phyloP scores from a whole-genome alignment of 1,140 invertebrate genomes.

The Venustaconcha ellipsiformis region DNA sequence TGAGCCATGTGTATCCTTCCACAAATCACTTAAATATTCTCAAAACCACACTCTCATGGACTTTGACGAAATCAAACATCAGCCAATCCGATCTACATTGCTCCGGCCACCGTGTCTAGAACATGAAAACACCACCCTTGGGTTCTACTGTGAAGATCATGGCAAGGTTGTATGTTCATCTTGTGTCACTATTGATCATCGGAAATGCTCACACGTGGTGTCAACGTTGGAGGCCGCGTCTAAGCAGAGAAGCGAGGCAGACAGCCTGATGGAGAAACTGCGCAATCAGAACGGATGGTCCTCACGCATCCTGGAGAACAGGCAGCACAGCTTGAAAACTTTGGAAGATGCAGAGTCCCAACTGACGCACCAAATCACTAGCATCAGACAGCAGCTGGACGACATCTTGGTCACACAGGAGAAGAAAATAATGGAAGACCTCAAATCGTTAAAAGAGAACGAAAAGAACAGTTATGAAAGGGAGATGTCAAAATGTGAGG shows the following conservation, averaged over 20 bases:
- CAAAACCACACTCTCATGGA: slow-evolving; percentile 25
- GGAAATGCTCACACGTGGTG: slow-evolving; percentile 36
- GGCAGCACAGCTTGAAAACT: slow-evolving; percentile 34
- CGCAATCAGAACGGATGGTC: slow-evolving; percentile 39
- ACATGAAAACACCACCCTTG: slow-evolving; percentile 36
- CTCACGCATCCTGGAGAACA: slow-evolving; percentile 37
- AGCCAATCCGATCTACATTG: slow-evolving; percentile 30
- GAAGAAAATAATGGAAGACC: slow-evolving; percentile 34
- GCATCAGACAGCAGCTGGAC: slow-evolving; percentile 35
- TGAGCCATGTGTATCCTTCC: slow-evolving; percentile 29
- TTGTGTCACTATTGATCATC: slow-evolving; percentile 34
- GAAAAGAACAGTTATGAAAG: slow-evolving; percentile 34
- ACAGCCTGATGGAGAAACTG: slow-evolving; percentile 32
- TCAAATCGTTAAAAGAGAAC: slow-evolving; percentile 25
- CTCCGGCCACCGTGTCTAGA: slow-evolving; percentile 27
- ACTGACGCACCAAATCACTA: slow-evolving; percentile 34
- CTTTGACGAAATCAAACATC: slow-evolving; percentile 32
- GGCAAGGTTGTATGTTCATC: slow-evolving; percentile 31
- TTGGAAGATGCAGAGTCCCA: slow-evolving; percentile 36
- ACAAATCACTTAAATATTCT: slow-evolving; percentile 35
- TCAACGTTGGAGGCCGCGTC: slow-evolving; percentile 31
- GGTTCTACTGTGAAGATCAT: slow-evolving; percentile 40
- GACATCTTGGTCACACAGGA: slow-evolving; percentile 35
- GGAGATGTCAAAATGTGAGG: slow-evolving; percentile 35
- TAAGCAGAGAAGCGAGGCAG: slow-evolving; percentile 27